Evolutionary conservation across 2,888 invertebrate species (phyloP).

Genomic region (Epinotia nisella): DNA sequence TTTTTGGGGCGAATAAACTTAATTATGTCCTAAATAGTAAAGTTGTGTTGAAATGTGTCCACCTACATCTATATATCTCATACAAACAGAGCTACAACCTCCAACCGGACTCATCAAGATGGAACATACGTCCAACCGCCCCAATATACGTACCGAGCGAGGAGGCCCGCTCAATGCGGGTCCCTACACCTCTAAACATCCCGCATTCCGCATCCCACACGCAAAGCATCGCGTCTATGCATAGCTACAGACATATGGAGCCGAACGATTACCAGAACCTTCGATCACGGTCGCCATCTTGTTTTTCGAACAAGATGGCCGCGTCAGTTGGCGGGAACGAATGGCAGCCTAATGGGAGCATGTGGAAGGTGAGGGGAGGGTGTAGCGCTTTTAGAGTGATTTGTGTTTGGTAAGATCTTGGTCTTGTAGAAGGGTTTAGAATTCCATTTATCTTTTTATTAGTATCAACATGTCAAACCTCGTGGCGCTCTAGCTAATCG

Average conservation of each 20-base stretch:
- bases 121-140: slow-evolving; percentile 82
- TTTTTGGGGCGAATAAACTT: background rate
- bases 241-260: slow-evolving; percentile 82
- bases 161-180: slow-evolving; percentile 69
- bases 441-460: background rate
- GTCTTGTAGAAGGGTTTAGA: slow-evolving; percentile 13
- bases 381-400: slow-evolving; percentile 64
- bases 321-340: slow-evolving; percentile 77
- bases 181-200: slow-evolving; percentile 75
- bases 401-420: slow-evolving; percentile 76
- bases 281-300: slow-evolving; percentile 83
- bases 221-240: slow-evolving; percentile 83
- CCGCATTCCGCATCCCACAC: slow-evolving; percentile 81
- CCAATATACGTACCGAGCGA: slow-evolving; percentile 80
- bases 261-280: slow-evolving; percentile 82
- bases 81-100: slow-evolving; percentile 81
- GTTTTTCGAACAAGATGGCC: slow-evolving; percentile 82
- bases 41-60: slow-evolving; percentile 39
- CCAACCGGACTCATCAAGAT: slow-evolving; percentile 75
- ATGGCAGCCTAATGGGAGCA: slow-evolving; percentile 75
- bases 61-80: slow-evolving; percentile 47
- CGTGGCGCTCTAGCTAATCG: background rate
- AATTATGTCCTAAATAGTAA: background rate
- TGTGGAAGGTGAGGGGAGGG: slow-evolving; percentile 85
- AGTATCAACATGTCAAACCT: background rate